These are phyloP conservation scores for Leptodirus hochenwartii DNA, from an alignment of 2,888 invertebrate genomes.

Conservation along the genomic window DNA sequence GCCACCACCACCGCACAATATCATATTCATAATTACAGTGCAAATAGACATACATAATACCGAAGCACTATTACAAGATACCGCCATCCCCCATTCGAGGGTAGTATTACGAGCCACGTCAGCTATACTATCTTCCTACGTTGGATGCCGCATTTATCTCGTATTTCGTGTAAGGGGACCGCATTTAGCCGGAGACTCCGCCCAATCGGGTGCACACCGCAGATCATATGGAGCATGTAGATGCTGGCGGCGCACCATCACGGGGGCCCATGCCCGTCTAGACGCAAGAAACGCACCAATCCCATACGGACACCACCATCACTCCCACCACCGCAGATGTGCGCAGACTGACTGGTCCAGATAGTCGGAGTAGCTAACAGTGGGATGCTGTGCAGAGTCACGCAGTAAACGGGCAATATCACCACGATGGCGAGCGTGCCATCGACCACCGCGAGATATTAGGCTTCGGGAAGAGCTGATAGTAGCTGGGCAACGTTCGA, in stretches of 20 bases:
- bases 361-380: background rate
- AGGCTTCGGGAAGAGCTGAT: conserved; percentile 14
- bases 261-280: conserved; percentile 8
- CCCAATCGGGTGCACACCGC: conserved; percentile 18
- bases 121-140: too few relatives aligned
- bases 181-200: conserved; percentile 10
- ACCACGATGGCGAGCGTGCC: conserved; percentile 14
- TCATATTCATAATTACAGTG: conserved; percentile 32
- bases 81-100: too few relatives aligned
- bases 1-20: conserved; percentile 26
- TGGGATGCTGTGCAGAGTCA: conserved; percentile 5
- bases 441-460: conserved; percentile 16
- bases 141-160: too few relatives aligned
- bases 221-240: too few relatives aligned
- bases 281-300: conserved; percentile 10
- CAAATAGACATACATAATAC: conserved; percentile 19
- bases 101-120: too few relatives aligned
- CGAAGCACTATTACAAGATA: too few relatives aligned
- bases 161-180: conserved; percentile 12
- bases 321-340: conserved; percentile 7
- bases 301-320: conserved; percentile 8
- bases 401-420: conserved; percentile 14
- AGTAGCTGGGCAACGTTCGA: conserved; percentile 15
- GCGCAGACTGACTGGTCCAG: conserved; percentile 5
- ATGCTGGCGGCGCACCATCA: too few relatives aligned